Conservation (phyloP, 2,113 vertebrate species). For the Pycnonotus jocosus region DNA sequence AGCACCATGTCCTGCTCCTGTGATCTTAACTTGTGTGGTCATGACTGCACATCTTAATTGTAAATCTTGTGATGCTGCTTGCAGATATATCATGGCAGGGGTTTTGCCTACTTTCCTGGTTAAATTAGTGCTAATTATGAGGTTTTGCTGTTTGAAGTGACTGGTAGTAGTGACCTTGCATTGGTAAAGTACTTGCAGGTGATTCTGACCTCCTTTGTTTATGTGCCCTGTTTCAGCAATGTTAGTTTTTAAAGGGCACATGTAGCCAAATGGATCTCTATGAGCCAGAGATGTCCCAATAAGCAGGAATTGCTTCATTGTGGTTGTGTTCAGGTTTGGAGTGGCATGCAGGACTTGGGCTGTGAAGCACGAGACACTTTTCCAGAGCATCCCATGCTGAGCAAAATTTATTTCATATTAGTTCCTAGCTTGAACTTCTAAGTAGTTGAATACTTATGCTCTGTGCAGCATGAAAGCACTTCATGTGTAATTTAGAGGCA, state of each 20-base stretch:
- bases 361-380: background rate
- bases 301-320: background rate
- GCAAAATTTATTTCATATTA: background rate
- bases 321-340: background rate
- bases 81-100: accelerated
- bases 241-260: background rate
- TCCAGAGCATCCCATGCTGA: background rate
- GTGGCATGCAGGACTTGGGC: background rate
- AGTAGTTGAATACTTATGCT: background rate
- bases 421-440: background rate
- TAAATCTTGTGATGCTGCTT: background rate
- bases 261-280: background rate
- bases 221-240: background rate
- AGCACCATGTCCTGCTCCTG: background rate
- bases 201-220: background rate
- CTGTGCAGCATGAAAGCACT: background rate
- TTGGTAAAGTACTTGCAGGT: background rate
- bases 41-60: background rate
- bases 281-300: background rate
- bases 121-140: background rate
- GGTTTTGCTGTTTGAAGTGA: background rate
- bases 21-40: background rate
- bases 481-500: background rate
- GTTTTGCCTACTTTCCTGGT: background rate
- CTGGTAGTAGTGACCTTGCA: background rate